These are phyloP conservation scores for Ophion slaviceki DNA, from an alignment of 2,888 invertebrate genomes.

Conservation along the genomic window DNA sequence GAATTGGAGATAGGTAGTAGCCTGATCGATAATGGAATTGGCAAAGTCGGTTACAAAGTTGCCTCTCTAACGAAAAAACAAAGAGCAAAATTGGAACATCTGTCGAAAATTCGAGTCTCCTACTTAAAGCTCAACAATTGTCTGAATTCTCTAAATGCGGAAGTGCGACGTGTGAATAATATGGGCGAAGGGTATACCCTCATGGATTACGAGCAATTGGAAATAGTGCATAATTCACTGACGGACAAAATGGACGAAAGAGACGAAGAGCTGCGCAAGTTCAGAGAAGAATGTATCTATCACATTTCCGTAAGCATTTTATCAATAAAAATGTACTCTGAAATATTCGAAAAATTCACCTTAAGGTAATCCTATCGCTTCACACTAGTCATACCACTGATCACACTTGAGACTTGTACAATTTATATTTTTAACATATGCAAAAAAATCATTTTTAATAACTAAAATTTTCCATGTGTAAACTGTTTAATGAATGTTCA, in stretches of 20 bases:
- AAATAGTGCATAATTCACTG: slow-evolving; percentile 50
- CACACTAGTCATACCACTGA: too few species aligned
- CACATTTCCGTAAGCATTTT: slow-evolving; percentile 60
- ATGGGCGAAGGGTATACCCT: slow-evolving; percentile 68
- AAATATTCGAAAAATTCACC: not conserved
- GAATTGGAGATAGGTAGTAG: slow-evolving; percentile 60
- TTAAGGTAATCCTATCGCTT: too few species aligned
- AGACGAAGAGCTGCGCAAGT: slow-evolving; percentile 59
- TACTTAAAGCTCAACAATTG: slow-evolving; percentile 60
- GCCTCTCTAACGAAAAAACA: slow-evolving; percentile 60
- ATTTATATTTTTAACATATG: too few species aligned
- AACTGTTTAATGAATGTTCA: too few species aligned
- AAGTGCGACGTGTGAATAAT: slow-evolving; percentile 52
- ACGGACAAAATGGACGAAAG: slow-evolving; percentile 70
- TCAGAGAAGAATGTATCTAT: slow-evolving; percentile 57
- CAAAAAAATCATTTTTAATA: too few species aligned
- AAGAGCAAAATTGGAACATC: slow-evolving; percentile 35
- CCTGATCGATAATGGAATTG: slow-evolving; percentile 14
- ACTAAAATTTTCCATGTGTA: too few species aligned
- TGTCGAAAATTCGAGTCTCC: slow-evolving; percentile 60
- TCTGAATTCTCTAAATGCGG: slow-evolving; percentile 43
- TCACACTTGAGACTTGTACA: too few species aligned
- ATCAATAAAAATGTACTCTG: not conserved
- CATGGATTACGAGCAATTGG: slow-evolving; percentile 69
- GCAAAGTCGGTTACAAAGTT: slow-evolving; percentile 25